Conservation (phyloP, 2,888 invertebrate genomes). For the Athrips mouffetella region DNA sequence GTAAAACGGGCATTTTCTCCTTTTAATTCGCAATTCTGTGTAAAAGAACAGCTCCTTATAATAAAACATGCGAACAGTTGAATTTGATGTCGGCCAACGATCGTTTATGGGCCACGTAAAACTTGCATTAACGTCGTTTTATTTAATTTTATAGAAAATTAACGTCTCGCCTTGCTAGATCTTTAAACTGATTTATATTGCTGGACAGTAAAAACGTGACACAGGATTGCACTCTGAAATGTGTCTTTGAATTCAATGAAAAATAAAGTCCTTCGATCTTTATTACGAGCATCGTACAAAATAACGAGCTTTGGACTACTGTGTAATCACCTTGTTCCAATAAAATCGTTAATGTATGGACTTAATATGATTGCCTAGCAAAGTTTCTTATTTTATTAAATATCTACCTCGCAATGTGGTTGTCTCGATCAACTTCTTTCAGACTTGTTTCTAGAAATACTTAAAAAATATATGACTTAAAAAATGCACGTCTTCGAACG, state of each 20-base stretch:
- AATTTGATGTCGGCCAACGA: constrained; percentile 43
- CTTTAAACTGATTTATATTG: constrained; percentile 44
- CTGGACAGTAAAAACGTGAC: constrained; percentile 38
- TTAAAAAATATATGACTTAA: too few relatives aligned
- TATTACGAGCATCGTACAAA: not conserved
- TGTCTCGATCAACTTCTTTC: too few relatives aligned
- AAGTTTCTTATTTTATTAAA: constrained; percentile 1
- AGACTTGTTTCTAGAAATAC: too few relatives aligned
- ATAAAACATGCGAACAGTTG: constrained; percentile 51
- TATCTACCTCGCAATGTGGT: too few relatives aligned
- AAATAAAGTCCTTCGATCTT: not conserved
- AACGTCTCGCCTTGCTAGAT: constrained; percentile 45
- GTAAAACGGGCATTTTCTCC: constrained; percentile 52
- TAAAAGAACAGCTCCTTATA: constrained; percentile 48
- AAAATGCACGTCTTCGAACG: not conserved
- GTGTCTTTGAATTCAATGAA: not conserved
- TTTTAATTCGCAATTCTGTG: constrained; percentile 59
- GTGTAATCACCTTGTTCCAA: not conserved
- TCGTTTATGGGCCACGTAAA: constrained; percentile 48
- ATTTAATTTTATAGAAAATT: constrained; percentile 39
- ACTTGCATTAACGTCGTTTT: constrained; percentile 50
- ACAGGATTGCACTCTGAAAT: constrained; percentile 16
- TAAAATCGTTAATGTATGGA: constrained; percentile 1
- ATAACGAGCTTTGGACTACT: not conserved
- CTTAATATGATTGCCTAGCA: not conserved